phyloP scores from a whole-genome alignment of 2,888 invertebrate species.

The Philereme vetulata region DNA sequence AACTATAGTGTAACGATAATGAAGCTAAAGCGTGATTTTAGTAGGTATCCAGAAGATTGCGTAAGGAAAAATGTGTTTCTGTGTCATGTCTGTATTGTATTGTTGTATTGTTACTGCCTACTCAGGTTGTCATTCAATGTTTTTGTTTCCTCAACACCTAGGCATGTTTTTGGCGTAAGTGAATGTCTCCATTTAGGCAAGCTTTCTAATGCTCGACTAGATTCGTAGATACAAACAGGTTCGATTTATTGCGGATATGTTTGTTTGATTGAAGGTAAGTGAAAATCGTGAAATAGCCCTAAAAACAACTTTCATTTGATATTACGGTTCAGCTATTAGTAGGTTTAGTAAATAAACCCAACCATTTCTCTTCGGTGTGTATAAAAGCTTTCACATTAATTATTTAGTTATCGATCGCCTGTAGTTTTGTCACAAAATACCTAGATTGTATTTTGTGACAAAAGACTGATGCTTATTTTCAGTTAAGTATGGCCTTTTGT shows the following conservation, averaged over 20 bases:
- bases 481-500: background rate
- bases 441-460: background rate
- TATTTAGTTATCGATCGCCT: background rate
- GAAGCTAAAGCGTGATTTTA: constrained; percentile 48
- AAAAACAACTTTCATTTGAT: constrained; percentile 29
- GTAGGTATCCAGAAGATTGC: constrained; percentile 38
- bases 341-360: background rate
- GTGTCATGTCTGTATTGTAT: constrained; percentile 30
- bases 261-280: constrained; percentile 16
- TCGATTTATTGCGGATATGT: constrained; percentile 26
- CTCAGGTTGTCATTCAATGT: constrained; percentile 1
- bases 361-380: background rate
- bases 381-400: background rate
- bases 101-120: constrained; percentile 5
- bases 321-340: constrained; percentile 16
- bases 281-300: constrained; percentile 24
- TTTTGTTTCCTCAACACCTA: constrained; percentile 4
- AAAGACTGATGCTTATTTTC: background rate
- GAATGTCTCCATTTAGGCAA: constrained; percentile 14
- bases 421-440: background rate
- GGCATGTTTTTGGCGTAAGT: constrained; percentile 3
- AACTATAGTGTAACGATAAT: constrained; percentile 41
- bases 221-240: constrained; percentile 23
- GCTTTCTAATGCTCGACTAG: constrained; percentile 23
- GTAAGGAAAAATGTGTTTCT: constrained; percentile 35